A percentile compares a stretch with the other conserved stretches of the same genome.
phyloP scores from a whole-genome alignment of 2,888 invertebrate species.

The Brassicogethes aeneus region DNA sequence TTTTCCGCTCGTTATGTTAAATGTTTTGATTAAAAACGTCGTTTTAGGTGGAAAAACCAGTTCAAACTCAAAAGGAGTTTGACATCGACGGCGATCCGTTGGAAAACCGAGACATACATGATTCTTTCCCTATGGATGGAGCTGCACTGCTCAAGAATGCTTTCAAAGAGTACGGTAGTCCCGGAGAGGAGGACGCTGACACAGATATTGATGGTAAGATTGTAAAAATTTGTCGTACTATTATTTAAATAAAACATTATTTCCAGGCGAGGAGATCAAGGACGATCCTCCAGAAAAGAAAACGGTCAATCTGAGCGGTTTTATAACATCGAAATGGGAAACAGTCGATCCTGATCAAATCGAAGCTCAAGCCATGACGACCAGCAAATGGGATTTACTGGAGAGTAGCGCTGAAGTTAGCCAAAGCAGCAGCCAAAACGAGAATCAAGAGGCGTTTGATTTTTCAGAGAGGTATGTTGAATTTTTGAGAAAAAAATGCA shows the following conservation, averaged over 20 bases:
- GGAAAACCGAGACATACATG: conserved; percentile 46
- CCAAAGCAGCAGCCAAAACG: conserved; percentile 35
- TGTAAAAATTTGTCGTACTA: conserved; percentile 9
- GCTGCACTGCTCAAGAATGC: conserved; percentile 70
- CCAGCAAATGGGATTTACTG: conserved; percentile 79
- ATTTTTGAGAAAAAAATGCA: too few species aligned
- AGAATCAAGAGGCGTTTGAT: conserved; percentile 36
- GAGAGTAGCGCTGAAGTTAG: conserved; percentile 44
- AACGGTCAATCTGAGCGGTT: conserved; percentile 49
- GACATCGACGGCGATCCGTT: conserved; percentile 62
- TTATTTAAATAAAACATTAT: too few species aligned
- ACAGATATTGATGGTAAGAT: conserved; percentile 62
- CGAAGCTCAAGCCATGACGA: conserved; percentile 76
- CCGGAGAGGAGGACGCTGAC: conserved; percentile 27
- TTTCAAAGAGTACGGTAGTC: conserved; percentile 43
- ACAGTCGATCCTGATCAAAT: conserved; percentile 81
- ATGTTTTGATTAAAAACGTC: background rate
- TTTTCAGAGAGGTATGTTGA: conserved; percentile 37
- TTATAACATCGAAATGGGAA: conserved; percentile 95
- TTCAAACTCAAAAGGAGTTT: conserved; percentile 18
- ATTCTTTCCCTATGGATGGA: conserved; percentile 66
- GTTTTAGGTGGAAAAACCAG: conserved; percentile 8
- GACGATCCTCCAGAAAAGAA: conserved; percentile 23
- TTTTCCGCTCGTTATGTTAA: conserved; percentile 2
- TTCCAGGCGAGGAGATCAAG: conserved; percentile 30